phyloP scores from a whole-genome alignment of 1,140 invertebrate species.

The Argopecten irradians region DNA sequence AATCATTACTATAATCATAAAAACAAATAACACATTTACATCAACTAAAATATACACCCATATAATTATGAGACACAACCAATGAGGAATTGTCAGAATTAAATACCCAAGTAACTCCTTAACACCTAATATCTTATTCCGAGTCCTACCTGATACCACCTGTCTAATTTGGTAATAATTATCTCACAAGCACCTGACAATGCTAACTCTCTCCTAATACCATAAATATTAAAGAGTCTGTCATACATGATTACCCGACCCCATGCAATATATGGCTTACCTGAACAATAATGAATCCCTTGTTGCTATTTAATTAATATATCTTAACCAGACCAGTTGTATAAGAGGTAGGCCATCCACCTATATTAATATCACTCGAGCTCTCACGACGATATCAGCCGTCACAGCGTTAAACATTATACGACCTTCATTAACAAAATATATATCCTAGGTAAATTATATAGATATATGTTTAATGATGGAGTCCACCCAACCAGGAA shows the following conservation, averaged over 20 bases:
- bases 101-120: background rate
- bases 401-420: background rate
- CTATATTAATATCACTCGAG: background rate
- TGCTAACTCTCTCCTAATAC: background rate
- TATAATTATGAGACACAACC: background rate
- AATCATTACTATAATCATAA: background rate
- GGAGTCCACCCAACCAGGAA: background rate
- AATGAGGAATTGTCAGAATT: background rate
- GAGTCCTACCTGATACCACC: background rate
- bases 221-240: background rate
- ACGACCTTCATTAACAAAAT: slow-evolving; percentile 14
- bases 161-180: background rate
- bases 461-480: slow-evolving; percentile 19
- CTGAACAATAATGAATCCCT: background rate
- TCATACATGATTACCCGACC: background rate
- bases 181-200: background rate
- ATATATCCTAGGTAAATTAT: background rate
- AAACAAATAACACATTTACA: background rate
- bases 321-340: background rate
- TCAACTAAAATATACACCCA: background rate
- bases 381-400: background rate
- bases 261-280: background rate
- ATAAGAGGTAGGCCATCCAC: background rate
- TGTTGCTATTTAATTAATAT: background rate
- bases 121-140: background rate